Percentiles rank a stretch among this genome's conserved stretches.
phyloP scores from a whole-genome alignment of 2,797 vertebrate genomes.

The Luscinia luscinia region DNA sequence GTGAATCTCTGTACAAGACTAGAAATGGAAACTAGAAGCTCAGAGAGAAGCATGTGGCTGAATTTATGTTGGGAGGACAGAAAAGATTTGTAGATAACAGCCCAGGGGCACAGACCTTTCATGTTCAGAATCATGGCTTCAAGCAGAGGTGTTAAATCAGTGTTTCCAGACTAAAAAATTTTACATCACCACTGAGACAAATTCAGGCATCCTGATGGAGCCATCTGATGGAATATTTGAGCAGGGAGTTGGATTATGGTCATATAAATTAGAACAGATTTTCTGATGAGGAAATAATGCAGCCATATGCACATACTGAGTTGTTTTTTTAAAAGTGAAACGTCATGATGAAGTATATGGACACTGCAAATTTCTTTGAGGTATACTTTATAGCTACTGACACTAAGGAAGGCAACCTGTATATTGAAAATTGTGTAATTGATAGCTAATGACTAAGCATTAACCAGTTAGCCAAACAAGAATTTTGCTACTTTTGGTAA shows the following conservation, averaged over 20 bases:
- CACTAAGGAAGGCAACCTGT: neutral
- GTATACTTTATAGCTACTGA: neutral
- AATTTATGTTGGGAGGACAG: neutral
- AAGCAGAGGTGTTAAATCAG: conserved; percentile 10
- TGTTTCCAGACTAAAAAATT: neutral
- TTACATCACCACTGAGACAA: neutral
- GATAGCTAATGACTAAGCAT: neutral
- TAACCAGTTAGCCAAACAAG: neutral
- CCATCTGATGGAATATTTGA: neutral
- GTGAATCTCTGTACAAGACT: neutral
- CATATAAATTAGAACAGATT: neutral
- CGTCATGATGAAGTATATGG: neutral
- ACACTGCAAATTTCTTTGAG: neutral
- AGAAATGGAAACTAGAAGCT: neutral
- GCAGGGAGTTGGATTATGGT: neutral
- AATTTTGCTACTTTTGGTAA: neutral
- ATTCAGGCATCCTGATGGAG: neutral
- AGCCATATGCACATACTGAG: neutral
- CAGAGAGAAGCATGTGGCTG: neutral
- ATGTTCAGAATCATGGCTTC: neutral
- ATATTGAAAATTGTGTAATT: neutral
- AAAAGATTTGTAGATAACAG: neutral
- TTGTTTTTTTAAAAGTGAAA: neutral
- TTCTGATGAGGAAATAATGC: conserved; percentile 3
- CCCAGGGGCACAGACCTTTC: neutral